Percentiles rank a stretch among this genome's conserved stretches.
phyloP scores from a whole-genome alignment of 2,113 vertebrate genomes.

The Camelus dromedarius region DNA sequence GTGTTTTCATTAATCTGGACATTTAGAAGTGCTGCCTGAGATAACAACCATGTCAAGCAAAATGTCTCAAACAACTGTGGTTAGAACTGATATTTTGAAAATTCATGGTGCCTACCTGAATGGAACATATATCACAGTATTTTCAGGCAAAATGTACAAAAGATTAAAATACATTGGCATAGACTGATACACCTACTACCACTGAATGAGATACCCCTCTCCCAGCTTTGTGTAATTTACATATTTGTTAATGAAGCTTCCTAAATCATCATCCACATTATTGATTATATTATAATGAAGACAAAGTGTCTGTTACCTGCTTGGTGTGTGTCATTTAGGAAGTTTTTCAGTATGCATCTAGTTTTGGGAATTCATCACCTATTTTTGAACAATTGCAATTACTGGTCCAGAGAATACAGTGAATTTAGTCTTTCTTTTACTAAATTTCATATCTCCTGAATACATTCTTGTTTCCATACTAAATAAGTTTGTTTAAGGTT shows the following conservation, averaged over 20 bases:
- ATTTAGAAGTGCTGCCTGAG: background rate
- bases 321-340: slow-evolving; percentile 28
- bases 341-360: background rate
- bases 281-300: slow-evolving; percentile 58
- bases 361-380: slow-evolving; percentile 22
- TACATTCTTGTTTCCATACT: background rate
- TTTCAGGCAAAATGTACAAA: background rate
- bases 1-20: background rate
- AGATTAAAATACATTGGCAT: background rate
- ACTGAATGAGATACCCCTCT: background rate
- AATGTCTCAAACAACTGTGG: background rate
- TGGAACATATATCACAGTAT: background rate
- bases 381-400: slow-evolving; percentile 45
- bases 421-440: background rate
- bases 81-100: background rate
- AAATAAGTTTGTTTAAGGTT: background rate
- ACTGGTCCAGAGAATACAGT: background rate
- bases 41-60: background rate
- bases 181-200: background rate
- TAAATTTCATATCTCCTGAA: background rate
- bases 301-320: background rate
- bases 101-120: background rate
- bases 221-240: slow-evolving; percentile 1
- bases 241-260: slow-evolving; percentile 51
- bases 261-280: slow-evolving; percentile 59